Evolutionary conservation across 1,140 invertebrate genomes (phyloP).

Genomic region (Seison nebaliae): DNA sequence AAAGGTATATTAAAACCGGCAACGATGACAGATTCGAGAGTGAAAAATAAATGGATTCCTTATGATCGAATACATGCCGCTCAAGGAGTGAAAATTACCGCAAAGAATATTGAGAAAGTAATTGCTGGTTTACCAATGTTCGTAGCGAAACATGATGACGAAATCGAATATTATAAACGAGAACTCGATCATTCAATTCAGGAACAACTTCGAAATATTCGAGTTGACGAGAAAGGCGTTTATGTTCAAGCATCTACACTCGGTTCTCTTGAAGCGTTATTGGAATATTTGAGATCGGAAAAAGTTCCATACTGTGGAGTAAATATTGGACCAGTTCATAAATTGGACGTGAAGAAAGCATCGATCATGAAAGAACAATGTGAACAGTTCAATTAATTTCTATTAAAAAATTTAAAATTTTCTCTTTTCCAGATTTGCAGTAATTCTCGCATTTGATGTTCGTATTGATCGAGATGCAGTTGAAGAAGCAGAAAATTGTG

Average conservation of each 20-base stretch:
- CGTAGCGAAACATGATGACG: slow-evolving; percentile 67
- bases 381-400: slow-evolving; percentile 43
- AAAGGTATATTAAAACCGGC: slow-evolving; percentile 84
- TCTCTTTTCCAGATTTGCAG: slow-evolving; percentile 46
- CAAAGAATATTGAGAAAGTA: slow-evolving; percentile 87
- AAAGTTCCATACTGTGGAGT: slow-evolving; percentile 97
- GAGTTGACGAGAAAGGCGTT: slow-evolving; percentile 61
- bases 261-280: slow-evolving; percentile 77
- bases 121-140: slow-evolving; percentile 47
- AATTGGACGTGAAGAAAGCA: slow-evolving; percentile 95
- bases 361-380: slow-evolving; percentile 96
- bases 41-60: slow-evolving; percentile 71
- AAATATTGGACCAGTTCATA: slow-evolving; percentile 93
- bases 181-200: slow-evolving; percentile 52
- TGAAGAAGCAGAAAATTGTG: slow-evolving; percentile 62
- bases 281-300: slow-evolving; percentile 72
- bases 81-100: slow-evolving; percentile 80
- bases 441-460: slow-evolving; percentile 94
- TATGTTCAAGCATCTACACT: slow-evolving; percentile 95
- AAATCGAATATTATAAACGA: slow-evolving; percentile 55
- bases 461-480: slow-evolving; percentile 89
- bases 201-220: slow-evolving; percentile 63
- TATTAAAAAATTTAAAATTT: slow-evolving; percentile 3
- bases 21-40: slow-evolving; percentile 79
- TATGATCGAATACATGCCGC: slow-evolving; percentile 77